Conservation (phyloP, 2,797 vertebrate genomes). For the Ctenopoma kingsleyae region DNA sequence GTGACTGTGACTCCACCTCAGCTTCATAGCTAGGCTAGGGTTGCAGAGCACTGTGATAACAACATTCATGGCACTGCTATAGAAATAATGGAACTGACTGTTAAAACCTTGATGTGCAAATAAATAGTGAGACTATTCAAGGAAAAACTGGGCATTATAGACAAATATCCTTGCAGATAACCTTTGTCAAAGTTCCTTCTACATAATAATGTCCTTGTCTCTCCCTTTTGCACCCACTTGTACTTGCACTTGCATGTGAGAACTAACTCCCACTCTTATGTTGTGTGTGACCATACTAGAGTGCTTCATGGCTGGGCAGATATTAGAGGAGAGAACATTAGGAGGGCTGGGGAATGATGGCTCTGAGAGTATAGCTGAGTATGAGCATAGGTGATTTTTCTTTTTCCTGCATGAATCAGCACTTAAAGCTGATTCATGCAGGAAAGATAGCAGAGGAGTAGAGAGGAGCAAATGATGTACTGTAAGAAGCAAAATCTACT, state of each 20-base stretch:
- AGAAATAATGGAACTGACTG: constrained; percentile 34
- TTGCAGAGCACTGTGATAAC: constrained; percentile 38
- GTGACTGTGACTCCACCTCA: constrained; percentile 37
- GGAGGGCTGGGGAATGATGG: constrained; percentile 23
- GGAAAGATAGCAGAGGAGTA: constrained; percentile 17
- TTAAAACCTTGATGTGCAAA: constrained; percentile 43
- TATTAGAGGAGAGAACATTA: constrained; percentile 55
- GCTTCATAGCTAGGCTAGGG: constrained; percentile 18
- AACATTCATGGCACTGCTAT: constrained; percentile 25
- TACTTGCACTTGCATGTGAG: constrained; percentile 48
- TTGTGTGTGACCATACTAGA: constrained; percentile 50
- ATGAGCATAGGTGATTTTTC: constrained; percentile 70
- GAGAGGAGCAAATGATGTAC: constrained; percentile 27
- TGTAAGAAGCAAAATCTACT: constrained; percentile 13
- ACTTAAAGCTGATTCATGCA: constrained; percentile 35
- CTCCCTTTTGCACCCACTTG: constrained; percentile 45
- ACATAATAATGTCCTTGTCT: constrained; percentile 69
- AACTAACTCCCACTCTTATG: constrained; percentile 57
- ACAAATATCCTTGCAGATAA: constrained; percentile 45
- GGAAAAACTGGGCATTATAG: constrained; percentile 42
- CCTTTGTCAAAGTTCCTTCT: constrained; percentile 21
- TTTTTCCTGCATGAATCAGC: constrained; percentile 72
- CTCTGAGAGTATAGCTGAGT: constrained; percentile 37
- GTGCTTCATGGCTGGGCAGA: constrained; percentile 49
- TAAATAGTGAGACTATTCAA: constrained; percentile 31